Base-by-base conservation (phyloP, 2,888 invertebrate genomes). In the Caenorhabditis sp. region DNA sequence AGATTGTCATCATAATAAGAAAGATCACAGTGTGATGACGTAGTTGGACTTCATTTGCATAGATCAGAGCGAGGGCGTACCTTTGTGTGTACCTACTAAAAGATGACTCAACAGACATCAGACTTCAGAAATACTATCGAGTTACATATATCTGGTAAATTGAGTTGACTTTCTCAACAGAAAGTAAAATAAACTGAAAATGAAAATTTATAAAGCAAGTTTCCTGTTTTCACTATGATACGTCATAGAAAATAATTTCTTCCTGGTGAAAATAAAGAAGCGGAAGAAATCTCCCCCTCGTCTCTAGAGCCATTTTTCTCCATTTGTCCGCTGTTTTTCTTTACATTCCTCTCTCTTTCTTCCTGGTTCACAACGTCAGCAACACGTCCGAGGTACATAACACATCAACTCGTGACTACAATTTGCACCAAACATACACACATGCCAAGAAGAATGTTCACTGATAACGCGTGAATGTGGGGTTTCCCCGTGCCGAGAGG, bases 1-100 rank as follows among this genome's bases (percentile, higher is more conserved):
- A 45, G 30, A 37, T 37, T 32, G 24, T 59, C 37, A 59, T 46
- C 13, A 17, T 35, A 35, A 22, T 35, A 13, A 37, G 22, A 26
- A 59, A 68, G 68, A 68, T 52, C 68, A 59, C 15, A 11, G 58
- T 52, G 58, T 68, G 58, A 59, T 68, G 58, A 68, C 68, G 58
- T 68, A 50, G 58, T 43, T 43, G 41, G 37, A 39, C 30, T 32
- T 24, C 43, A 52, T 59, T 68, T 58, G 43, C 58, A 68, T 68
- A 56, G 58, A 68, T 68, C 68, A 68, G 15, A 30, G 22, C 22
- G 24, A 22, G 24, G 24, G 43, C 24, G 43, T n/a, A n/a, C 9
- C 35, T 35, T 2, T 2, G 35, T 35, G 35, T 35, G 9, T 9
- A 9, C 9, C 11, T 13, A 13, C 35, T 7, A 35, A 52, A 3